Evolutionary conservation across 2,888 invertebrate genomes (phyloP).

Genomic region (Achlya flavicornis): DNA sequence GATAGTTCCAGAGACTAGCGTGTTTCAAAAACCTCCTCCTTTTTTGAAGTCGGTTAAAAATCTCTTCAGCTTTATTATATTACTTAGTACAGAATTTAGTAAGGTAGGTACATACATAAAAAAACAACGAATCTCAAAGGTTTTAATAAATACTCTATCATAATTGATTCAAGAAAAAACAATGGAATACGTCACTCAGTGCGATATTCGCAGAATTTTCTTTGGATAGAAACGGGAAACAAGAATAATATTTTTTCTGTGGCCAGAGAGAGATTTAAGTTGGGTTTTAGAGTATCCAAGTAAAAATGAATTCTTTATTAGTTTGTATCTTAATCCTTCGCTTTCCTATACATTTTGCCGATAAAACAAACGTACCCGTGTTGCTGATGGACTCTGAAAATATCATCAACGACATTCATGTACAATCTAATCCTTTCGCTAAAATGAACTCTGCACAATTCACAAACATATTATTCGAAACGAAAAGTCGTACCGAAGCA

Average conservation of each 20-base stretch:
- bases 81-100: too few species aligned
- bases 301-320: background rate
- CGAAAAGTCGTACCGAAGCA: conserved; percentile 38
- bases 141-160: too few species aligned
- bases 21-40: too few species aligned
- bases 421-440: conserved; percentile 53
- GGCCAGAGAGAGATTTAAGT: too few species aligned
- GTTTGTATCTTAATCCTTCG: background rate
- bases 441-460: conserved; percentile 45
- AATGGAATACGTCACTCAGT: background rate
- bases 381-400: conserved; percentile 54
- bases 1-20: too few species aligned
- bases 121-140: too few species aligned
- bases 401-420: conserved; percentile 32
- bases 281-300: too few species aligned
- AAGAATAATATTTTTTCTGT: too few species aligned
- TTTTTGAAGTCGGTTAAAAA: too few species aligned
- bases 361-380: conserved; percentile 50
- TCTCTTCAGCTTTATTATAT: too few species aligned
- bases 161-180: too few species aligned
- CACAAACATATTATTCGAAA: conserved; percentile 43
- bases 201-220: background rate
- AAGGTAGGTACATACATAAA: too few species aligned
- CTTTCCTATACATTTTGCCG: conserved; percentile 19
- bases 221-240: background rate